Conservation (phyloP, 2,113 vertebrate species). For the Cololabis saira region DNA sequence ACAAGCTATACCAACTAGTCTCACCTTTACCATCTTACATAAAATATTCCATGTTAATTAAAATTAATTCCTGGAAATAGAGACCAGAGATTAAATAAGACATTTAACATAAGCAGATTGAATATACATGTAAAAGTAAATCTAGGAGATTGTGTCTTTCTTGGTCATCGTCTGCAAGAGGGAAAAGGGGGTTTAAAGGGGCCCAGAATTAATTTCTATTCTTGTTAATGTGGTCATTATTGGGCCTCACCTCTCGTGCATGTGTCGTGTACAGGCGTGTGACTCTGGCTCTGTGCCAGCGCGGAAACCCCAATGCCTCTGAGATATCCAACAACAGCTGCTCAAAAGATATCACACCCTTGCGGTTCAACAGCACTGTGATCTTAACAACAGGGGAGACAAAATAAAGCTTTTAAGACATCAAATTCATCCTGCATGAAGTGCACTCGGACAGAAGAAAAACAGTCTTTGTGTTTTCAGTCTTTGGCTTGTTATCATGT, state of each 20-base stretch:
- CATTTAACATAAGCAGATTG: too few relatives aligned
- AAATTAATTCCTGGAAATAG: too few relatives aligned
- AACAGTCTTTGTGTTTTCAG: background rate
- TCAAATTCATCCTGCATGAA: background rate
- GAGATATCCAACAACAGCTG: constrained; percentile 92
- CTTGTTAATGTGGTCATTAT: background rate
- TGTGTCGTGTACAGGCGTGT: constrained; percentile 90
- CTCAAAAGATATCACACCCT: constrained; percentile 91
- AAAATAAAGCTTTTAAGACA: background rate
- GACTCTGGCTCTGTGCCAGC: constrained; percentile 90
- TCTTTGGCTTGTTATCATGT: too few relatives aligned
- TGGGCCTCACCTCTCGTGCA: constrained; percentile 71
- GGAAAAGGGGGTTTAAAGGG: background rate
- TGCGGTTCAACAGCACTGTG: constrained; percentile 89
- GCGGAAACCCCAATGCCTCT: constrained; percentile 92
- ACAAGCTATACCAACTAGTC: too few relatives aligned
- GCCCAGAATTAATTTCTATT: background rate
- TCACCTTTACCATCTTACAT: too few relatives aligned
- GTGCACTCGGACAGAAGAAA: too few relatives aligned
- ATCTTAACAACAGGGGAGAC: constrained; percentile 52
- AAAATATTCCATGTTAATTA: too few relatives aligned
- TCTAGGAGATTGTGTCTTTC: too few relatives aligned
- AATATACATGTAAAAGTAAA: too few relatives aligned
- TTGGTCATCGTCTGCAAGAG: background rate
- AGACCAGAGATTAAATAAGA: too few relatives aligned